Conservation (phyloP, 2,797 vertebrate genomes). For the Pseudochirops cupreus region DNA sequence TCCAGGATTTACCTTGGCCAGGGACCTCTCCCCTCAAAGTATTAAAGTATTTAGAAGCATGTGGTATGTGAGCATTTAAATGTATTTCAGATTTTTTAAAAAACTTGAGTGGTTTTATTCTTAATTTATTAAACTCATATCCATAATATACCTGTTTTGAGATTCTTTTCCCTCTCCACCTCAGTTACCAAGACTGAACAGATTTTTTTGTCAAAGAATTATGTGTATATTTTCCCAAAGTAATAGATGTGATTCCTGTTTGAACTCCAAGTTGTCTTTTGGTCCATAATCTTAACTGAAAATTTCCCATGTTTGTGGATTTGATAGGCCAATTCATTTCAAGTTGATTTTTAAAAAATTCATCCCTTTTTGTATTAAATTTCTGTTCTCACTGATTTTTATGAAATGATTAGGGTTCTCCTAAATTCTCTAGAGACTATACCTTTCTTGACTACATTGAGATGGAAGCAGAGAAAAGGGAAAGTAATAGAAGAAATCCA, state of each 20-base stretch:
- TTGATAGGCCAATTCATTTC: conserved; percentile 8
- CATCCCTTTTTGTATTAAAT: conserved; percentile 12
- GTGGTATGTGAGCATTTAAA: conserved; percentile 49
- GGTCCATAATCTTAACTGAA: conserved; percentile 22
- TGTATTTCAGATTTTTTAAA: conserved; percentile 5
- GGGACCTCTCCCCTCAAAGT: conserved; percentile 12
- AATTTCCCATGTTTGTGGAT: conserved; percentile 18
- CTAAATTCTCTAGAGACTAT: conserved; percentile 39
- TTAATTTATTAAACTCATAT: conserved; percentile 28
- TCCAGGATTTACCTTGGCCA: neutral
- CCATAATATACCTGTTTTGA: conserved; percentile 29
- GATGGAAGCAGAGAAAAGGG: conserved; percentile 21
- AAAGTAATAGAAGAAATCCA: conserved; percentile 37
- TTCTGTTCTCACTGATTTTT: neutral
- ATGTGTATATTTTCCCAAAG: conserved; percentile 54
- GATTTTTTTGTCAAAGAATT: conserved; percentile 48
- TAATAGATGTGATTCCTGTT: conserved; percentile 37
- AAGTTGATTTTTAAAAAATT: neutral
- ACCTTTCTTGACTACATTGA: conserved; percentile 47
- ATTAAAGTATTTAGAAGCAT: conserved; percentile 23
- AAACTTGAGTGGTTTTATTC: conserved; percentile 31
- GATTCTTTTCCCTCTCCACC: conserved; percentile 18
- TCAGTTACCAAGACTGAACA: conserved; percentile 43
- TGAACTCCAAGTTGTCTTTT: conserved; percentile 41
- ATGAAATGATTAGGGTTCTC: conserved; percentile 44